These are phyloP conservation scores for Eupsilia transversa DNA, from an alignment of 2,888 invertebrate species.

Conservation along the genomic window DNA sequence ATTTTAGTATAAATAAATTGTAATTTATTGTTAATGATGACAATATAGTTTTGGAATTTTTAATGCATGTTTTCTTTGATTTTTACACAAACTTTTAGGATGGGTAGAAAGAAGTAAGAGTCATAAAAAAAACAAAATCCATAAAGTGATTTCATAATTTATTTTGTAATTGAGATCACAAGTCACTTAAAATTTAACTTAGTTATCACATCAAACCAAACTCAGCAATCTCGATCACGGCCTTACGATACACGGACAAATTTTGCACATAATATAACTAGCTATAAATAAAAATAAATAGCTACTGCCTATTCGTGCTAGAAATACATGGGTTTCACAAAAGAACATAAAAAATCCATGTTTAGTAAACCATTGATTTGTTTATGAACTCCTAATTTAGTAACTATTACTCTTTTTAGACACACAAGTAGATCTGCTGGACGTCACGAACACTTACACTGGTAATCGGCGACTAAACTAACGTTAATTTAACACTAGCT, in stretches of 20 bases:
- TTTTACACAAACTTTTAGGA: background rate
- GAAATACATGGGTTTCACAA: slow-evolving; percentile 30
- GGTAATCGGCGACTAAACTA: slow-evolving; percentile 34
- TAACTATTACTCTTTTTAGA: slow-evolving; percentile 63
- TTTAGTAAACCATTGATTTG: slow-evolving; percentile 25
- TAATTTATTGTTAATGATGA: slow-evolving; percentile 86
- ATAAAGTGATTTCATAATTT: slow-evolving; percentile 79
- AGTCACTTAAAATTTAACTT: slow-evolving; percentile 83
- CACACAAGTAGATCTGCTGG: slow-evolving; percentile 58
- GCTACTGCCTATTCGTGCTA: slow-evolving; percentile 17
- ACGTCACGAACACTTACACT: slow-evolving; percentile 35
- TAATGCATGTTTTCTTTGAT: slow-evolving; percentile 55
- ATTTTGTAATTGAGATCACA: slow-evolving; percentile 89
- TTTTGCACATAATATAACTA: slow-evolving; percentile 65
- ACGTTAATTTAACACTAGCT: slow-evolving; percentile 38
- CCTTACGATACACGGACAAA: slow-evolving; percentile 63
- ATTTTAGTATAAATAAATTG: slow-evolving; percentile 77
- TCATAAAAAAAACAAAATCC: slow-evolving; percentile 39
- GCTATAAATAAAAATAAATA: no score
- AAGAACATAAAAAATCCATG: slow-evolving; percentile 11
- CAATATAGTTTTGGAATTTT: slow-evolving; percentile 83
- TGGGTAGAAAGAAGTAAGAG: background rate
- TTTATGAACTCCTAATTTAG: slow-evolving; percentile 62
- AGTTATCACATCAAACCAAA: slow-evolving; percentile 76
- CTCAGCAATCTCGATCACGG: slow-evolving; percentile 65